phyloP scores from a whole-genome alignment of 2,797 vertebrate genomes.

The Schizopygopsis pylzovi region DNA sequence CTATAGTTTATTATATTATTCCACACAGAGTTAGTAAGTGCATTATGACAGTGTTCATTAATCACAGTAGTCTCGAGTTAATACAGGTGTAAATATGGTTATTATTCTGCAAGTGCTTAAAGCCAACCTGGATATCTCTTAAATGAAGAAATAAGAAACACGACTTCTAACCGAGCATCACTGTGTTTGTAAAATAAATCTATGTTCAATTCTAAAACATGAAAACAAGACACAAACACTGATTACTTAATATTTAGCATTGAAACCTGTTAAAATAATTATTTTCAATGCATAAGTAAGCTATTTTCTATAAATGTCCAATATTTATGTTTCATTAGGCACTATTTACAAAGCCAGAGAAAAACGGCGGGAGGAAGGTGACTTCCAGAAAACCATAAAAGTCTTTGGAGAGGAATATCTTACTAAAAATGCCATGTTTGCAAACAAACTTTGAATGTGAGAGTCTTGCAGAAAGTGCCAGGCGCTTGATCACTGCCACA shows the following conservation, averaged over 20 bases:
- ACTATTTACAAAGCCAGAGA: slow-evolving; percentile 14
- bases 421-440: slow-evolving; percentile 58
- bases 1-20: neutral
- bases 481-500: slow-evolving; percentile 61
- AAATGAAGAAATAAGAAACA: neutral
- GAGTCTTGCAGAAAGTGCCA: slow-evolving; percentile 55
- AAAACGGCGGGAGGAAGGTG: slow-evolving; percentile 48
- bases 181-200: neutral
- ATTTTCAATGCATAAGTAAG: too few relatives aligned
- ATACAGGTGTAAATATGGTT: too few relatives aligned
- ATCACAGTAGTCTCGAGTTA: too few relatives aligned
- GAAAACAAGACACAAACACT: too few relatives aligned
- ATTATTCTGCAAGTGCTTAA: too few relatives aligned
- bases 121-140: neutral
- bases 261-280: too few relatives aligned
- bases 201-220: too few relatives aligned
- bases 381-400: slow-evolving; percentile 47
- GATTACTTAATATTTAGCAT: too few relatives aligned
- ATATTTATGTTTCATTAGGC: too few relatives aligned
- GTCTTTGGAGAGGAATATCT: slow-evolving; percentile 55
- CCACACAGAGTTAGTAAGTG: too few relatives aligned
- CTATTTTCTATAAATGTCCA: too few relatives aligned
- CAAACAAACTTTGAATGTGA: slow-evolving; percentile 64
- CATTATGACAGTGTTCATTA: too few relatives aligned
- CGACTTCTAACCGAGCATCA: neutral